Evolutionary conservation across 37 sponge, comb jelly and placozoan species (phyloP).

Genomic region (Aplysina aerophoba): DNA sequence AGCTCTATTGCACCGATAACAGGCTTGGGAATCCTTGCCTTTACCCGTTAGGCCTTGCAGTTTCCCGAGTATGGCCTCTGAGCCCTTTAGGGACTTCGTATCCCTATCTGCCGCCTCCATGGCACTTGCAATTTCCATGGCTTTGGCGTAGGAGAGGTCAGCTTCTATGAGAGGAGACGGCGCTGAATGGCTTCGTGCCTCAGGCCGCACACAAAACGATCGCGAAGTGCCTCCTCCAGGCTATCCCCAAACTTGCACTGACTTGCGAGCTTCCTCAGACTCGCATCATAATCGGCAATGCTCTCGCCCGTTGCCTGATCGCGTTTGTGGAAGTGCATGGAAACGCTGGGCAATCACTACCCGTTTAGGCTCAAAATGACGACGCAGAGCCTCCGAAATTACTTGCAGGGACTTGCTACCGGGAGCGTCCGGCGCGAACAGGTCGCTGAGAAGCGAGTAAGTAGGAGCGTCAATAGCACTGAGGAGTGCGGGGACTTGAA

Average conservation of each 20-base stretch:
- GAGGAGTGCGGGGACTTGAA: neutral
- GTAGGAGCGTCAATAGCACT: neutral
- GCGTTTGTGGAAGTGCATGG: neutral
- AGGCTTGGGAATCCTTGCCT: neutral
- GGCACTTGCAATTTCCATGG: neutral
- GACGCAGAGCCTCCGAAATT: neutral
- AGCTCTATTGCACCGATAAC: slow-evolving; percentile 12
- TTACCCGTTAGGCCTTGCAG: neutral
- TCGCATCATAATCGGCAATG: slow-evolving; percentile 2
- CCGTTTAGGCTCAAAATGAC: slow-evolving; percentile 13
- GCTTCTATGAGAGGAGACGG: neutral
- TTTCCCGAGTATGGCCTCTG: neutral
- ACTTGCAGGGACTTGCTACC: neutral
- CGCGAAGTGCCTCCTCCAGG: neutral
- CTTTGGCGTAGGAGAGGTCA: neutral
- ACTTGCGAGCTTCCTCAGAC: neutral
- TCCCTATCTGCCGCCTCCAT: slow-evolving; percentile 7
- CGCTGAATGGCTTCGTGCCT: neutral
- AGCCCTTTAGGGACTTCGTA: neutral
- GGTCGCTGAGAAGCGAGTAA: neutral
- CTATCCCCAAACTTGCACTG: neutral
- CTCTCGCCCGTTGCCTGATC: neutral
- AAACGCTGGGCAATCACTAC: neutral
- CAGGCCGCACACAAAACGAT: neutral
- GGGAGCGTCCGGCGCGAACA: neutral